A percentile compares a stretch with the other conserved stretches of the same genome.
Conservation (phyloP, 2,888 invertebrate genomes). For the Sacculina carcini region DNA sequence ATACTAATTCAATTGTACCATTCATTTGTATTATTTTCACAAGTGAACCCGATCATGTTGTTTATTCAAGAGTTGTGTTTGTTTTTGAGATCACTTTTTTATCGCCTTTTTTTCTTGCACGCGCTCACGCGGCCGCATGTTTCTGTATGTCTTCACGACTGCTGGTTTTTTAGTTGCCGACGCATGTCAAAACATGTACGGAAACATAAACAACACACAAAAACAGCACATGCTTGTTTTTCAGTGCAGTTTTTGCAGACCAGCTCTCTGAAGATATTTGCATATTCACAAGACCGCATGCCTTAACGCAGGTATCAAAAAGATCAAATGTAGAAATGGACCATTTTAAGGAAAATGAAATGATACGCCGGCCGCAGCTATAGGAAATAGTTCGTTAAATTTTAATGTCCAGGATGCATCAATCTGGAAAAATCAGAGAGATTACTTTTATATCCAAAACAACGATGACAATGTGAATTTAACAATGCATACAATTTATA, state of each 20-base stretch:
- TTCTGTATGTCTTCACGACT: background rate
- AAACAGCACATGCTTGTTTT: background rate
- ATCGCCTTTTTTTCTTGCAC: background rate
- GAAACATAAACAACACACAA: conserved; percentile 1
- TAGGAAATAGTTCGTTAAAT: too few relatives aligned
- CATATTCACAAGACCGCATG: background rate
- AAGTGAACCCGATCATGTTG: too few relatives aligned
- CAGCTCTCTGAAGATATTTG: background rate
- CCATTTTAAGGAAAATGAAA: too few relatives aligned
- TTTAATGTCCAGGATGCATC: too few relatives aligned
- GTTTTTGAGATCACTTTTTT: background rate
- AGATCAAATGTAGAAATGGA: too few relatives aligned
- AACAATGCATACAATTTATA: background rate
- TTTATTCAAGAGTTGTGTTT: too few relatives aligned
- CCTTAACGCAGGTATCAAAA: background rate
- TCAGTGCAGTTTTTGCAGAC: background rate
- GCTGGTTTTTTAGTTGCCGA: background rate
- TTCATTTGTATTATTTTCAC: too few relatives aligned
- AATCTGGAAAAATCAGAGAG: too few relatives aligned
- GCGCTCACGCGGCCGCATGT: background rate
- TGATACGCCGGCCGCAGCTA: too few relatives aligned
- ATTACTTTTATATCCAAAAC: too few relatives aligned
- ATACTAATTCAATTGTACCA: too few relatives aligned
- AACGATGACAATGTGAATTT: background rate
- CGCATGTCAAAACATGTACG: background rate